Evolutionary conservation across 1,140 invertebrate genomes (phyloP), one percentile per base, ranked within the genome.

Genomic region (Tachypleus tridentatus): DNA sequence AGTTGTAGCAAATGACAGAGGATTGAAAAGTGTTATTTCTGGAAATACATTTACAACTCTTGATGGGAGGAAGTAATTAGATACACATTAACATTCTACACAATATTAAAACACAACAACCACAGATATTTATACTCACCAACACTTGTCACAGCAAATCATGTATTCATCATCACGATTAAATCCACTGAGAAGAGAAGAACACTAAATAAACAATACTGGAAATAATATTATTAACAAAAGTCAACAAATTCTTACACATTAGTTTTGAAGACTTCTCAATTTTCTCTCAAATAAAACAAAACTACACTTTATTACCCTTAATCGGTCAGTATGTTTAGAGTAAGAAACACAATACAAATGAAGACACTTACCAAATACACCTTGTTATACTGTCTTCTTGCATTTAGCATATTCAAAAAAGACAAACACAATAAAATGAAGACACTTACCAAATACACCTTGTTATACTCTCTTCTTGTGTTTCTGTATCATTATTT

Each of bases 111-210:
- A 6, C 53, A 54, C 53, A 6, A 6, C 53, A 54, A 50, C 9
- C 9, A 54, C 47, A 47, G 74, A 70, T 67, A 47, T 75, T 70
- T 67, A 57, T 77, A 91, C 78, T 85, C 82, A 86, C 84, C 82
- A 80, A 75, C 87, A 88, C 61, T 82, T 82, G 75, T 97, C 93
- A 79, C 94, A 97, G 77, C 92, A 94, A 63, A 97, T 96, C 94
- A 97, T 97, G 74, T 96, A 97, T 5, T 93, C 94, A 79, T 97
- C 94, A 76, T 97, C 94, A 76, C 97, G 93, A 52, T 91, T 85
- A 72, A 92, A 93, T 71, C 93, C 91, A 80, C 93, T 84, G 59
- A 70, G 61, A 60, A 66, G 29, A 66, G 6, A 59, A 70, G 61
- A 60, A 66, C 47, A 64, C 4, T 57, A 49, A n/a, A 51, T 58